phyloP scores from a whole-genome alignment of 2,113 vertebrate species.

The Tretioscincus oriximinensis region DNA sequence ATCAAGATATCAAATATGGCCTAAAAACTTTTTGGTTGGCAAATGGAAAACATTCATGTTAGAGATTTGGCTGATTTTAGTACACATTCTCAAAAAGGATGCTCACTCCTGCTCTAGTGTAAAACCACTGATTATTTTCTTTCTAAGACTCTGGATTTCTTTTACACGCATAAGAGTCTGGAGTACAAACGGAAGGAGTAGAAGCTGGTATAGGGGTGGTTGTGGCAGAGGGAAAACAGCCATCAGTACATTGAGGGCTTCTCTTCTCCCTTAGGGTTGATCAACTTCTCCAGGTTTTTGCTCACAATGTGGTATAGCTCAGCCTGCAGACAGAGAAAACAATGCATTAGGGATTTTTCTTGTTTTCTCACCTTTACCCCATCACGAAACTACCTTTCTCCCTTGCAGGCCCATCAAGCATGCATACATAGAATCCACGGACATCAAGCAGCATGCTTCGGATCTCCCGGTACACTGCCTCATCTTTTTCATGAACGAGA shows the following conservation, averaged over 20 bases:
- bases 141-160: background rate
- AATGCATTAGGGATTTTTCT: background rate
- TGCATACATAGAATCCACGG: slow-evolving; percentile 85
- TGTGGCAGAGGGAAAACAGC: too few species aligned
- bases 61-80: too few species aligned
- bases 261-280: slow-evolving; percentile 90
- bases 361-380: too few species aligned
- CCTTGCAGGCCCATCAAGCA: background rate
- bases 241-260: slow-evolving; percentile 87
- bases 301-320: slow-evolving; percentile 87
- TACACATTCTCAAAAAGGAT: too few species aligned
- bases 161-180: background rate
- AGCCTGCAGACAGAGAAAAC: slow-evolving; percentile 62
- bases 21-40: too few species aligned
- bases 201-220: background rate
- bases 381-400: background rate
- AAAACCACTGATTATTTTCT: background rate
- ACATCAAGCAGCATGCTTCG: slow-evolving; percentile 80
- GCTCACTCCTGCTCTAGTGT: background rate
- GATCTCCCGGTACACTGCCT: slow-evolving; percentile 76
- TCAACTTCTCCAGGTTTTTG: slow-evolving; percentile 87
- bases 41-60: too few species aligned
- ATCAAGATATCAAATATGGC: too few species aligned
- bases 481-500: slow-evolving; percentile 83
- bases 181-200: background rate